Evolutionary conservation across 2,797 vertebrate genomes (phyloP), one percentile per base, ranked within the genome.

Genomic region (Rhynchonycteris naso): DNA sequence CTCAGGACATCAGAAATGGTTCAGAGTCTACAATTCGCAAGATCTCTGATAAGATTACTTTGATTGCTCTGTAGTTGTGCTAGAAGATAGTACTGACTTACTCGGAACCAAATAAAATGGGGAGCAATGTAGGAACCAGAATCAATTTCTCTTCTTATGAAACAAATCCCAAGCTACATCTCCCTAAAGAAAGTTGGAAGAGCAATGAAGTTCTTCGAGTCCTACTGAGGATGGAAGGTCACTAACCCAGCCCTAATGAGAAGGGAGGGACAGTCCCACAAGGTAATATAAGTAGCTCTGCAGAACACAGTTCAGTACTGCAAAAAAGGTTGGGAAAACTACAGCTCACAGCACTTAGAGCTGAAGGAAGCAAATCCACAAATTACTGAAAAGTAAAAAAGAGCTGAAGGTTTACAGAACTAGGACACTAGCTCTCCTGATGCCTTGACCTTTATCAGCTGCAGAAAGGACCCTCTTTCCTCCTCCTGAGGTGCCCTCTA

Each of bases 151-250:
- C 78, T 87, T 89, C 78, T 87, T 89, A 78, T 2, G 50, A 93
- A 63, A 88, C 92, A 95, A 95, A 95, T 89, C 5, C 52, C 78
- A 94, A 78, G 38, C 28, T 96, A 50, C 30, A 15, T n/a, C 28
- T 93, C 80, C 52, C 43, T 86, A 58, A 80, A 91, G n/a, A 86
- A 93, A 93, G 56, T 0, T 87, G 16, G 21, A 96, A 68, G 35
- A 90, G 33, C 65, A 89, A 54, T 69, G 7, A 84, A 76, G 50
- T 88, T 95, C 88, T 90, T 78, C 69, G 71, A 86, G 54, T 35
- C 65, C 74, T 78, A 59, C 33, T 58, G 22, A 66, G 65, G 28
- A 88, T 74, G 28, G 28, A 74, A 38, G 65, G 63, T 47, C 63
- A 91, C 33, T n/a, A 84, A 5, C 8, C 13, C 19, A 75, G 33